A percentile compares a stretch with the other conserved stretches of the same genome.
Evolutionary conservation across 2,797 vertebrate genomes (phyloP).

Genomic region (Betta splendens): DNA sequence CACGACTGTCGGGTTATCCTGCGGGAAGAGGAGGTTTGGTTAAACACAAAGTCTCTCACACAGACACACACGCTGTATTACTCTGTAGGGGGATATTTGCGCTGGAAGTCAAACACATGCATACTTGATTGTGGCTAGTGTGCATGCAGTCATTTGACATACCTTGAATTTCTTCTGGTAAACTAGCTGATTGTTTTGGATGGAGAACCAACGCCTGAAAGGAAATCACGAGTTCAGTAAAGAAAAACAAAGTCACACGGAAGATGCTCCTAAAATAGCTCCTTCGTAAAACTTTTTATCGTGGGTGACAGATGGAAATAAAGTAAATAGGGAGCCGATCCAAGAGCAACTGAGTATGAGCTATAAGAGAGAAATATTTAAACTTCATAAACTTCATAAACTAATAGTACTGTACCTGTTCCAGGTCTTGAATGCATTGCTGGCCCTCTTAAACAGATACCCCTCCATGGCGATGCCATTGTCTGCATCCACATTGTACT

Average conservation of each 20-base stretch:
- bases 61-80: conserved; percentile 11
- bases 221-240: conserved; percentile 48
- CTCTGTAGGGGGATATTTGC: conserved; percentile 11
- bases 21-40: conserved; percentile 6
- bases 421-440: conserved; percentile 99
- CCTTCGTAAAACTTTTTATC: not conserved
- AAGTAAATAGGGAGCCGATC: not conserved
- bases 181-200: conserved; percentile 99
- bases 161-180: conserved; percentile 99
- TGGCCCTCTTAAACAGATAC: conserved; percentile 97
- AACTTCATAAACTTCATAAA: too few relatives aligned
- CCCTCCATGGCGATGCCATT: conserved; percentile 98
- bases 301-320: not conserved
- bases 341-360: not conserved
- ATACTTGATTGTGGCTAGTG: conserved; percentile 44
- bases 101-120: conserved; percentile 47
- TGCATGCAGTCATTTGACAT: conserved; percentile 62
- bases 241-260: conserved; percentile 30
- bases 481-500: conserved; percentile 94
- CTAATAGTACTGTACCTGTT: conserved; percentile 96
- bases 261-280: conserved; percentile 23
- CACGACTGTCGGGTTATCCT: conserved; percentile 97
- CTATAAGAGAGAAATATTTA: not conserved
- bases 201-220: conserved; percentile 98
- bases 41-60: not conserved